A percentile compares a stretch with the other conserved stretches of the same genome.
Evolutionary conservation across 30 jellyfish, hydroid and myxozoan species (phyloP).

Genomic region (Chrysaora quinquecirrha): DNA sequence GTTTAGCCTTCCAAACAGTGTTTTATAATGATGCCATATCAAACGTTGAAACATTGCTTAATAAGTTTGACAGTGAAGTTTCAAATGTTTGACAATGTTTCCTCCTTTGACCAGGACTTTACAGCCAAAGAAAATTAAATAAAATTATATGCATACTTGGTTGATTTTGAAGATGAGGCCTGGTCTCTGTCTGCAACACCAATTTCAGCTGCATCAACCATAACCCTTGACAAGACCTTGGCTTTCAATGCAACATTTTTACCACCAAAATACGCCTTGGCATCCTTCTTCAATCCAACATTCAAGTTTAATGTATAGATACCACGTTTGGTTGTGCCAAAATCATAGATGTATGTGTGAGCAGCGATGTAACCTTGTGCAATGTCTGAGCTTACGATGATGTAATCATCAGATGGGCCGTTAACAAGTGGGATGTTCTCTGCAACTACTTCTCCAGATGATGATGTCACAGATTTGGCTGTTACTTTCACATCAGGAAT

Average conservation of each 20-base stretch:
- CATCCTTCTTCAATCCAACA: conserved; percentile 58
- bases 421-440: conserved; percentile 74
- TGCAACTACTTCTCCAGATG: conserved; percentile 78
- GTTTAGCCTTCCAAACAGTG: too few species aligned
- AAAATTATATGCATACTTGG: conserved; percentile 57
- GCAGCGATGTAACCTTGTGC: conserved; percentile 98
- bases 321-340: conserved; percentile 80
- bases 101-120: too few species aligned
- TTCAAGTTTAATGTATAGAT: conserved; percentile 63
- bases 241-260: conserved; percentile 61
- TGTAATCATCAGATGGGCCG: conserved; percentile 86
- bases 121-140: too few species aligned
- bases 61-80: too few species aligned
- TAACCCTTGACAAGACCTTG: conserved; percentile 84
- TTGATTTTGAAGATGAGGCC: conserved; percentile 61
- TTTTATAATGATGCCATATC: too few species aligned
- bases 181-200: conserved; percentile 92
- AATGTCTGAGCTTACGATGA: conserved; percentile 79
- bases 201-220: conserved; percentile 85
- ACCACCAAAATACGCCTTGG: conserved; percentile 54
- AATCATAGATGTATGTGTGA: conserved; percentile 68
- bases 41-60: too few species aligned
- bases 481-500: conserved; percentile 72
- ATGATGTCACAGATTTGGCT: conserved; percentile 78
- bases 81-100: too few species aligned